Evolutionary conservation across 2,888 invertebrate genomes (phyloP).

Genomic region (Limenitis camilla): DNA sequence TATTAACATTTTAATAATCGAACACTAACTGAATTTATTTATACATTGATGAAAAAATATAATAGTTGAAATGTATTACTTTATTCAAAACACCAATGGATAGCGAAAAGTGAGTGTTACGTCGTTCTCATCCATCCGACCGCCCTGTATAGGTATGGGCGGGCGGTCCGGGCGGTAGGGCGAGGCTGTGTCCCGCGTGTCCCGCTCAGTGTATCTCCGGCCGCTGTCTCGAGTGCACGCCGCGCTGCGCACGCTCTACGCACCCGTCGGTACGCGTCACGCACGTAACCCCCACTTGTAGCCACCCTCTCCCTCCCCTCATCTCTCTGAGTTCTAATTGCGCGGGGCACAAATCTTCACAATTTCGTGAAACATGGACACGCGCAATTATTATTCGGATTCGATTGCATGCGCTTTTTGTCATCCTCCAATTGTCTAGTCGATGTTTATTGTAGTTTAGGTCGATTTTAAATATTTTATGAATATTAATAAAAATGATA

Average conservation of each 20-base stretch:
- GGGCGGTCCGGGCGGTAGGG: slow-evolving; percentile 44
- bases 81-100: background rate
- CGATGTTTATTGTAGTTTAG: slow-evolving; percentile 20
- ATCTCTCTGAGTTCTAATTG: slow-evolving; percentile 47
- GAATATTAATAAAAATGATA: too few relatives aligned
- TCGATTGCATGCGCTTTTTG: slow-evolving; percentile 29
- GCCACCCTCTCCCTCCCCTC: slow-evolving; percentile 19
- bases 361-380: slow-evolving; percentile 21
- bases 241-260: slow-evolving; percentile 55
- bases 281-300: slow-evolving; percentile 38
- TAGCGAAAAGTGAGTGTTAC: background rate
- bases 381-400: slow-evolving; percentile 31
- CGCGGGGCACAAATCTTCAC: slow-evolving; percentile 31
- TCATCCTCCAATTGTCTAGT: slow-evolving; percentile 8
- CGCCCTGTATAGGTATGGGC: slow-evolving; percentile 31
- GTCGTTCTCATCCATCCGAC: background rate
- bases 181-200: slow-evolving; percentile 41
- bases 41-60: background rate
- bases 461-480: background rate
- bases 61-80: background rate
- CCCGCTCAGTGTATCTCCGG: slow-evolving; percentile 62
- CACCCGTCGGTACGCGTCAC: slow-evolving; percentile 69
- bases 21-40: background rate
- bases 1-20: background rate
- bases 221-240: slow-evolving; percentile 68